A percentile compares a stretch with the other conserved stretches of the same genome.
Evolutionary conservation across 2,888 invertebrate genomes (phyloP).

Genomic region (Cylindroiulus punctatus): DNA sequence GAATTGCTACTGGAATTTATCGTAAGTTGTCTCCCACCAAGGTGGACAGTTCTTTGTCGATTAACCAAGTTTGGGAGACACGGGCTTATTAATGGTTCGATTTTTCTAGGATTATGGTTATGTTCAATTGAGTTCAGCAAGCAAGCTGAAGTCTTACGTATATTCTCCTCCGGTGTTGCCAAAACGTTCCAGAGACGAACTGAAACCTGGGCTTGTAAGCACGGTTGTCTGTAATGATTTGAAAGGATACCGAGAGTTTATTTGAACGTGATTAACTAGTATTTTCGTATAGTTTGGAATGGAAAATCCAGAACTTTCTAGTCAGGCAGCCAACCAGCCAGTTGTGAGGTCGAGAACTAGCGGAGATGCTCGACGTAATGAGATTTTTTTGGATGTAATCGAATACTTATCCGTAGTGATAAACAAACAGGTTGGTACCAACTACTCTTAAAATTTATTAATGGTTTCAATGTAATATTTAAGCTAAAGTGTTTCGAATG

Average conservation of each 20-base stretch:
- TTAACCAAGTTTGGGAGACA: too few relatives aligned
- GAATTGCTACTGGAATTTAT: conserved; percentile 24
- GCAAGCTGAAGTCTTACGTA: conserved; percentile 27
- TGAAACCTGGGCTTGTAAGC: conserved; percentile 7
- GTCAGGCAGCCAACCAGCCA: conserved; percentile 63
- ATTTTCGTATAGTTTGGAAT: conserved; percentile 64
- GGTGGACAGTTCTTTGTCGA: too few relatives aligned
- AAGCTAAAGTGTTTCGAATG: background rate
- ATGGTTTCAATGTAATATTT: background rate
- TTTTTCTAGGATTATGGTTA: conserved; percentile 49
- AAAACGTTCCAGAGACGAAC: background rate
- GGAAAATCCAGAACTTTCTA: conserved; percentile 62
- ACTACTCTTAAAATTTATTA: background rate
- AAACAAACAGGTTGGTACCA: conserved; percentile 61
- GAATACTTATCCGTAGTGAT: conserved; percentile 63
- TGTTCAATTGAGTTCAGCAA: conserved; percentile 44
- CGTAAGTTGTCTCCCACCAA: too few relatives aligned
- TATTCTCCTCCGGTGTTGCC: conserved; percentile 13
- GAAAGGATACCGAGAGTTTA: too few relatives aligned
- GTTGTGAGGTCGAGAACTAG: conserved; percentile 62
- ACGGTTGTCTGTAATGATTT: too few relatives aligned
- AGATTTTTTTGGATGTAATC: conserved; percentile 65
- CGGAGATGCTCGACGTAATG: conserved; percentile 62
- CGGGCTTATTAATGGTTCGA: too few relatives aligned
- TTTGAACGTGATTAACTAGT: too few relatives aligned